A percentile compares a stretch with the other conserved stretches of the same genome.
Conservation (phyloP, 2,113 vertebrate genomes). For the Mandrillus leucophaeus region DNA sequence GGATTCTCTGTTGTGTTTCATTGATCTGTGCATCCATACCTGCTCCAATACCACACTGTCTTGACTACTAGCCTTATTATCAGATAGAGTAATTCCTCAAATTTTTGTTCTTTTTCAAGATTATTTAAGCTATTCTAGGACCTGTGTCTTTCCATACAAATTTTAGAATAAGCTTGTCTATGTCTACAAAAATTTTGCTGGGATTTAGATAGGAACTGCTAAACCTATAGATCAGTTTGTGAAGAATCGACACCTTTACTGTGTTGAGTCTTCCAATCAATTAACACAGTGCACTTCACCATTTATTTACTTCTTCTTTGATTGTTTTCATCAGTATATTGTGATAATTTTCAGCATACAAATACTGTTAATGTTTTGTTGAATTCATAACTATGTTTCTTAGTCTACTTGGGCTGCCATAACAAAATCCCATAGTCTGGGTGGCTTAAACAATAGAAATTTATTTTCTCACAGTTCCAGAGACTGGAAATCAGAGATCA, state of each 20-base stretch:
- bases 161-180: background rate
- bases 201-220: background rate
- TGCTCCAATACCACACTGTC: background rate
- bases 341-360: background rate
- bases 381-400: background rate
- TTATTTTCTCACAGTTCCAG: background rate
- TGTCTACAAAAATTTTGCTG: background rate
- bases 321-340: background rate
- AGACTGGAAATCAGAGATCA: background rate
- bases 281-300: background rate
- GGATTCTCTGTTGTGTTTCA: background rate
- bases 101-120: background rate
- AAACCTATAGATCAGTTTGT: background rate
- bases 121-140: background rate
- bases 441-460: background rate
- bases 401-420: background rate
- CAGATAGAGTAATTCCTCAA: background rate
- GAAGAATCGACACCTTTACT: background rate
- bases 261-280: background rate
- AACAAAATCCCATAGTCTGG: background rate
- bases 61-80: background rate
- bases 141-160: background rate
- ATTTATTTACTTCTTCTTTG: background rate
- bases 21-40: background rate
- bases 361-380: background rate